Evolutionary conservation across 2,888 invertebrate genomes (phyloP).

Genomic region (Diloba caeruleocephala): DNA sequence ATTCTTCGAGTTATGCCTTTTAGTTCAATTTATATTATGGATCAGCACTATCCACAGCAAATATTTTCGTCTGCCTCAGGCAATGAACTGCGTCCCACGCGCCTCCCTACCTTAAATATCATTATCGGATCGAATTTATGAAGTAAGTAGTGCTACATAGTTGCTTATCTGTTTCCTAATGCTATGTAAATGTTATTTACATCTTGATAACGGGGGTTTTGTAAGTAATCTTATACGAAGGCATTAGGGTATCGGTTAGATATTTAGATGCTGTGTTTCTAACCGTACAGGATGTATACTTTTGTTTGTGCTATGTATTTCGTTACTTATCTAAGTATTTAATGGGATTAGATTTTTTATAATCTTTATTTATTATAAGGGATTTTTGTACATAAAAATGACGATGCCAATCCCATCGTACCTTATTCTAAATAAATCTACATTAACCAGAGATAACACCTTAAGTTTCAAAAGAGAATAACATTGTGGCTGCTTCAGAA

Average conservation of each 20-base stretch:
- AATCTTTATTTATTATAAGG: too few species aligned
- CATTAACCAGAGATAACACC: too few species aligned
- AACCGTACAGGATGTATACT: neutral
- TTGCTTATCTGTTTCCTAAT: conserved; percentile 41
- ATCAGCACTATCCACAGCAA: too few species aligned
- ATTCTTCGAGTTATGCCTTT: conserved; percentile 10
- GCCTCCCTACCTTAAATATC: conserved; percentile 36
- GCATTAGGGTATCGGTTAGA: conserved; percentile 14
- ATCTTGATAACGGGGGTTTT: conserved; percentile 30
- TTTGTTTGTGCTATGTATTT: too few species aligned
- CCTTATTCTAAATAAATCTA: too few species aligned
- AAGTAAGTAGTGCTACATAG: conserved; percentile 30
- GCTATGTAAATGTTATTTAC: conserved; percentile 44
- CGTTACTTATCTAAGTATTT: too few species aligned
- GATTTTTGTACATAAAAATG: too few species aligned
- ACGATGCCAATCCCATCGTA: too few species aligned
- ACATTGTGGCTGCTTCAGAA: too few species aligned
- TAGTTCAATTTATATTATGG: conserved; percentile 12
- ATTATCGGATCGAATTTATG: conserved; percentile 41
- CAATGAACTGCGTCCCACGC: conserved; percentile 48
- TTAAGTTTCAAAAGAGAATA: too few species aligned
- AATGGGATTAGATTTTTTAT: too few species aligned
- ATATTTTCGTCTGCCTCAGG: conserved; percentile 38
- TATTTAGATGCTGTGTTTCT: conserved; percentile 15
- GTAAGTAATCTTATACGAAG: conserved; percentile 22